Base-by-base conservation (phyloP, 2,888 invertebrate species). In the Uropetala carovei region DNA sequence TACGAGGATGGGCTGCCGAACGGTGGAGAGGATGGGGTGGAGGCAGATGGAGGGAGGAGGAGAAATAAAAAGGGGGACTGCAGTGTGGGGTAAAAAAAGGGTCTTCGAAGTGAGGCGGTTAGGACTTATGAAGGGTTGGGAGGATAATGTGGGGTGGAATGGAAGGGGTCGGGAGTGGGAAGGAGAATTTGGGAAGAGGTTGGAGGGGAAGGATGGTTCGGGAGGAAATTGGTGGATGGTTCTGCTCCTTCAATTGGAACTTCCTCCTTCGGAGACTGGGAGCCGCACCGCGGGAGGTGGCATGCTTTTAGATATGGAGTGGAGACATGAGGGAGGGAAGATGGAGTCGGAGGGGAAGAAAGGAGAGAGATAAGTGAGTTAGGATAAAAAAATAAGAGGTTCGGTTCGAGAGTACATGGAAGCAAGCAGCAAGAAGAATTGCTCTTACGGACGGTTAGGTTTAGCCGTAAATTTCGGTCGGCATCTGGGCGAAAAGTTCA, bases 191-290 rank as follows among this genome's bases (percentile, higher is more conserved):
- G 27, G 27, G 60, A 9, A 22, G 22, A 64, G 64, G 43, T 10
- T 18, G 89, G n/a, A 8, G 89, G 89, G 83, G 57, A 64, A 16
- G 57, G 22, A 27, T 27, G 64, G 89, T 18, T 60, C 30, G 89
- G 64, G 60, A 89, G 89, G 89, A 89, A 89, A 89, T 89, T 89
- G 89, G 89, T 89, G 89, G 89, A 89, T 89, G 89, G 89, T 89
- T 89, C 89, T 64, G 89, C 64, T 89, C 89, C 64, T 64, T 89
- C 89, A 89, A 89, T 89, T 89, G 89, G 89, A 89, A 89, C 89
- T 89, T 89, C 89, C 89, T 89, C 89, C 89, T 89, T 89, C n/a
- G 64, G 64, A 64, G 64, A 60, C 64, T 30, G 4, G 60, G 86
- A 89, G 64, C 64, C 89, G 18, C 64, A 13, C 64, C 56, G 64